These are phyloP conservation scores for Aplodontia rufa DNA, from an alignment of 2,113 vertebrate species.

Conservation along the genomic window DNA sequence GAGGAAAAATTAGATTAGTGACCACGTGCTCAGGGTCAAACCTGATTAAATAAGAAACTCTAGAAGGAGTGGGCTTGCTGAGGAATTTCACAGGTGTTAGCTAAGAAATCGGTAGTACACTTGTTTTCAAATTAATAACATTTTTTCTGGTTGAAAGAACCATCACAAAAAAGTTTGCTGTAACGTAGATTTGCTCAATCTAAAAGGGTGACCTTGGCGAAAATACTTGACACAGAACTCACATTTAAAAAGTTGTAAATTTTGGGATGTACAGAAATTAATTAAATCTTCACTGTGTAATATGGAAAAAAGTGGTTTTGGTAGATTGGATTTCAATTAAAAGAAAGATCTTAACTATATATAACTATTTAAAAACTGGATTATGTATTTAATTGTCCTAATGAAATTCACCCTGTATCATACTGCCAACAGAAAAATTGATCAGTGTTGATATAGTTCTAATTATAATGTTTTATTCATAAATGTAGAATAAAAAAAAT, in stretches of 20 bases:
- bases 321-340: background rate
- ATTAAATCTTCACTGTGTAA: background rate
- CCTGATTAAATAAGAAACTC: background rate
- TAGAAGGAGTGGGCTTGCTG: background rate
- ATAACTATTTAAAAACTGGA: background rate
- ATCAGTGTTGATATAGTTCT: slow-evolving; percentile 42
- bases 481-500: slow-evolving; percentile 3
- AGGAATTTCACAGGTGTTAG: background rate
- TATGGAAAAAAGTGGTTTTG: background rate
- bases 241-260: background rate
- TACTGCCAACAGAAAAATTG: background rate
- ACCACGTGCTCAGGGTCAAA: too few species aligned
- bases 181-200: background rate
- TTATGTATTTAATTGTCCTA: slow-evolving; percentile 41
- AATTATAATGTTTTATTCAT: slow-evolving; percentile 70
- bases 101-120: too few species aligned
- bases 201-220: background rate
- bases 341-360: background rate
- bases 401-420: slow-evolving; percentile 39
- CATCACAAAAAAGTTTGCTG: background rate
- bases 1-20: background rate
- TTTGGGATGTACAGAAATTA: background rate
- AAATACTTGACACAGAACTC: background rate
- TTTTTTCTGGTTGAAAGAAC: background rate
- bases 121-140: background rate